phyloP scores from a whole-genome alignment of 2,888 invertebrate species.

The Panzeria rudis region DNA sequence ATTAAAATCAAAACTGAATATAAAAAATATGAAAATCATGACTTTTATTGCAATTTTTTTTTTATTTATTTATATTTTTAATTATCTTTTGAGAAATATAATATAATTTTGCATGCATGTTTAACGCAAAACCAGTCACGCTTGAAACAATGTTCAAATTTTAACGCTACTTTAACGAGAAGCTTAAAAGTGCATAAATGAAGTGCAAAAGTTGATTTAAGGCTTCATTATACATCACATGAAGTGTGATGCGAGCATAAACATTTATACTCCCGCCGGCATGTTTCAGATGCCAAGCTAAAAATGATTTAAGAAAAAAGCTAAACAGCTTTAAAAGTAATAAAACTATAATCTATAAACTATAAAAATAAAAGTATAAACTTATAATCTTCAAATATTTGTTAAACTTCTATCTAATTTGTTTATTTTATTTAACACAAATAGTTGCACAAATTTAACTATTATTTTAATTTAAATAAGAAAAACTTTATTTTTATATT shows the following conservation, averaged over 20 bases:
- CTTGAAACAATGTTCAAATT: conserved; percentile 49
- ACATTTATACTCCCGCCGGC: background rate
- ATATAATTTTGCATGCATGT: conserved; percentile 49
- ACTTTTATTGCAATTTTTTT: conserved; percentile 6
- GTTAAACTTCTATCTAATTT: too few species aligned
- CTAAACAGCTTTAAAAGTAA: background rate
- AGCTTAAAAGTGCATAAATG: background rate
- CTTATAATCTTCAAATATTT: too few species aligned
- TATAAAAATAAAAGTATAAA: too few species aligned
- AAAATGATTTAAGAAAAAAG: too few species aligned
- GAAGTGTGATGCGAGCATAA: background rate
- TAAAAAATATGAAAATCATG: background rate
- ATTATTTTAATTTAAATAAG: too few species aligned
- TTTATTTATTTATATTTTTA: background rate
- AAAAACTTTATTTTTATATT: too few species aligned
- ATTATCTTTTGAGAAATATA: conserved; percentile 16
- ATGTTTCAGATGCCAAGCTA: background rate
- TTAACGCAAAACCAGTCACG: conserved; percentile 62
- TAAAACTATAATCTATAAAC: too few species aligned
- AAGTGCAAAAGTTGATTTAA: conserved; percentile 10
- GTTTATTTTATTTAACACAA: too few species aligned
- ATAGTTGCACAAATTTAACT: too few species aligned
- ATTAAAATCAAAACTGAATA: conserved; percentile 18
- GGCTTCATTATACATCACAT: too few species aligned
- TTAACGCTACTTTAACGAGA: conserved; percentile 18